phyloP scores from a whole-genome alignment of 2,113 vertebrate genomes.

The Chloebia gouldiae region DNA sequence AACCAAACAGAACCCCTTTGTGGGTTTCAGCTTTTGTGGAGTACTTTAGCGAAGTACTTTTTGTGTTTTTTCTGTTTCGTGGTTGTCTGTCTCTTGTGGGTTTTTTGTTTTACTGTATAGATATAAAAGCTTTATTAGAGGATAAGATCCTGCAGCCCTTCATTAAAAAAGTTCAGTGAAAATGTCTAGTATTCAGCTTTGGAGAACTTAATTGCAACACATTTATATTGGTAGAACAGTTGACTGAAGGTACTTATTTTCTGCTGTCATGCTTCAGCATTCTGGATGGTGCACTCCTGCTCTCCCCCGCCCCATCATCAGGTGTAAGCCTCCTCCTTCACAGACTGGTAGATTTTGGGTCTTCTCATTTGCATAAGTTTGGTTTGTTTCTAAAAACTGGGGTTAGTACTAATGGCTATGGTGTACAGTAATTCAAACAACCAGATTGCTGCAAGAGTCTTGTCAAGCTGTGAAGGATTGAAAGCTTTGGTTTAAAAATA shows the following conservation, averaged over 20 bases:
- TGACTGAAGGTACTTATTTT: not conserved
- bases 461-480: not conserved
- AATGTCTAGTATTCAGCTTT: not conserved
- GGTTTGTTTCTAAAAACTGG: not conserved
- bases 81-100: not conserved
- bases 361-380: not conserved
- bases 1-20: not conserved
- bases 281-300: not conserved
- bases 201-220: not conserved
- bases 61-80: not conserved
- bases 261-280: not conserved
- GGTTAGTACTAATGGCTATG: not conserved
- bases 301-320: not conserved
- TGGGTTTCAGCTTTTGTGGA: not conserved
- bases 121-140: not conserved
- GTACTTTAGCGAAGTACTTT: not conserved
- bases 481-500: not conserved
- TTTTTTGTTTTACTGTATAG: not conserved
- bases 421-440: not conserved
- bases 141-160: not conserved
- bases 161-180: not conserved
- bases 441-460: not conserved
- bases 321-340: not conserved
- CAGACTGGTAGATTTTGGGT: not conserved
- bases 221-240: not conserved